A percentile compares a stretch with the other conserved stretches of the same genome.
phyloP scores from a whole-genome alignment of 2,888 invertebrate species.

The Leptinotarsa tumamoca region DNA sequence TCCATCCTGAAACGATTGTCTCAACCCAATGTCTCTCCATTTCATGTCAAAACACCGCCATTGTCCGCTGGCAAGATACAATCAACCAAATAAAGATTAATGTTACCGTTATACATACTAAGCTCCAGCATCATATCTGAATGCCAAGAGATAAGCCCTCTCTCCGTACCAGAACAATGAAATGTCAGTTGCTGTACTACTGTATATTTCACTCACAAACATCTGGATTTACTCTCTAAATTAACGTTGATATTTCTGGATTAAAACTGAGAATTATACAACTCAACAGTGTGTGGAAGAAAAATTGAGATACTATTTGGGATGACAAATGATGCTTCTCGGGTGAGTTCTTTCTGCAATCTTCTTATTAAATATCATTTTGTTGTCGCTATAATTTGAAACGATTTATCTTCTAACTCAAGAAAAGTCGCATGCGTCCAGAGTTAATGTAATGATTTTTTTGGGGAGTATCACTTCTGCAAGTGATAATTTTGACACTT shows the following conservation, averaged over 20 bases:
- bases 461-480: no score
- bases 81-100: conserved; percentile 48
- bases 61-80: conserved; percentile 32
- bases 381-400: no score
- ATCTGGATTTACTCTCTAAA: conserved; percentile 29
- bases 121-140: conserved; percentile 44
- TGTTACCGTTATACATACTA: conserved; percentile 41
- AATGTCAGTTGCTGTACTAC: conserved; percentile 26
- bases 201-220: conserved; percentile 30
- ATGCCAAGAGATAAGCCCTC: conserved; percentile 45
- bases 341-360: no score
- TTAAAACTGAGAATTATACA: conserved; percentile 16
- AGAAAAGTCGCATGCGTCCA: no score
- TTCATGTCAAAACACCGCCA: conserved; percentile 19
- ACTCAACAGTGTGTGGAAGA: not conserved
- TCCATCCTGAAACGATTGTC: not conserved
- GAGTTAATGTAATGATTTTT: no score
- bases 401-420: no score
- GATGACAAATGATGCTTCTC: not conserved
- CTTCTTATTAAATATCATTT: no score
- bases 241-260: conserved; percentile 27
- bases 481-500: no score
- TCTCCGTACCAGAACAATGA: conserved; percentile 31
- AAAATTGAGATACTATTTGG: not conserved
- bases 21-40: conserved; percentile 1